Evolutionary conservation across 2,888 invertebrate genomes (phyloP).

Genomic region (Balanococcus diminutus): DNA sequence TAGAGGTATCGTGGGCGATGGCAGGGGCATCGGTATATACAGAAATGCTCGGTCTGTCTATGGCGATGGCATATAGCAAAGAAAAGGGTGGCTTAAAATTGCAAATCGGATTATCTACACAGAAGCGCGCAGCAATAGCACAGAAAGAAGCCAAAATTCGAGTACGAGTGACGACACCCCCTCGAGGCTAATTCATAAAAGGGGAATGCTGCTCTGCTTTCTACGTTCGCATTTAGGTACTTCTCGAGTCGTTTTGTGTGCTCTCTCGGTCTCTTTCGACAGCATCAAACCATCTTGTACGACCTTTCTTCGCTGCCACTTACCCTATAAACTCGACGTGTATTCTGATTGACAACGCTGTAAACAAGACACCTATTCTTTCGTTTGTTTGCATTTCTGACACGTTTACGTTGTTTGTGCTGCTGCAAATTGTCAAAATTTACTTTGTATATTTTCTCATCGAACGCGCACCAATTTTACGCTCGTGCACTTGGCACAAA

Average conservation of each 20-base stretch:
- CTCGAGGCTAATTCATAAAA: conserved; percentile 50
- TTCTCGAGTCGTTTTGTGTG: background rate
- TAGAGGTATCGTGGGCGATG: conserved; percentile 45
- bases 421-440: conserved; percentile 47
- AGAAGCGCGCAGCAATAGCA: conserved; percentile 46
- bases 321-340: background rate
- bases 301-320: conserved; percentile 26
- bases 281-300: conserved; percentile 47
- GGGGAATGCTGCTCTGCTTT: conserved; percentile 51
- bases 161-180: conserved; percentile 50
- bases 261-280: background rate
- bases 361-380: conserved; percentile 54
- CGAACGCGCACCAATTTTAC: background rate
- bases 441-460: conserved; percentile 24
- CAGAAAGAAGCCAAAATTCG: conserved; percentile 28
- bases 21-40: background rate
- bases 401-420: conserved; percentile 39
- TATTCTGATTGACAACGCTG: conserved; percentile 49
- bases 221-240: background rate
- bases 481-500: background rate
- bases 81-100: conserved; percentile 52
- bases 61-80: background rate
- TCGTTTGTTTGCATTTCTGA: conserved; percentile 52
- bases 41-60: background rate
- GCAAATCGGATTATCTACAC: conserved; percentile 53